Evolutionary conservation across 2,113 vertebrate genomes (phyloP).

Genomic region (Ciconia stormi): DNA sequence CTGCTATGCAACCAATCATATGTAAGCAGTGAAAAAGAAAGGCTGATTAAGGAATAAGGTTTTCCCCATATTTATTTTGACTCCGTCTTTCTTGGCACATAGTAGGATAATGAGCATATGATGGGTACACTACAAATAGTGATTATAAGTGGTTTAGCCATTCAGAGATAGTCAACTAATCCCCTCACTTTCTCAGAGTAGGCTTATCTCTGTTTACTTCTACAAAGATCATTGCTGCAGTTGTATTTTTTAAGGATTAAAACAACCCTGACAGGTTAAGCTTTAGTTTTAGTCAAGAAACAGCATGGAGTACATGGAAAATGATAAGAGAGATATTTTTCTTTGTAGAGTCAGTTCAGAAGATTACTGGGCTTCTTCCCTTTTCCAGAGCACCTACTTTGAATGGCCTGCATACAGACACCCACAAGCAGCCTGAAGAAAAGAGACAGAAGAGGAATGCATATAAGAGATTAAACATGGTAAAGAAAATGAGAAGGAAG

Average conservation of each 20-base stretch:
- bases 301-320: background rate
- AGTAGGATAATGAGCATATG: background rate
- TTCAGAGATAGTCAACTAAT: slow-evolving; percentile 5
- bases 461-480: background rate
- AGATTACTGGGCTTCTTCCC: background rate
- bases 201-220: slow-evolving; percentile 40
- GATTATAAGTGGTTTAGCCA: background rate
- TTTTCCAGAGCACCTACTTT: background rate
- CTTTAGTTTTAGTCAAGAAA: slow-evolving; percentile 10
- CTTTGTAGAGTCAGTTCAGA: background rate
- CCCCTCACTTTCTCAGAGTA: background rate
- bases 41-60: background rate
- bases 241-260: slow-evolving; percentile 41
- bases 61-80: background rate
- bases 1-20: background rate
- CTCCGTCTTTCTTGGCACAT: background rate
- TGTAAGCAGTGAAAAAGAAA: background rate
- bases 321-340: background rate
- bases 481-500: background rate
- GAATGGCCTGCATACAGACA: background rate
- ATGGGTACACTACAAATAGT: background rate
- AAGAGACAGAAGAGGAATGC: background rate
- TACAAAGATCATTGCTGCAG: background rate
- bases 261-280: background rate
- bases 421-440: background rate